Conservation (phyloP, 2,113 vertebrate genomes). For the Gobiocypris rarus region DNA sequence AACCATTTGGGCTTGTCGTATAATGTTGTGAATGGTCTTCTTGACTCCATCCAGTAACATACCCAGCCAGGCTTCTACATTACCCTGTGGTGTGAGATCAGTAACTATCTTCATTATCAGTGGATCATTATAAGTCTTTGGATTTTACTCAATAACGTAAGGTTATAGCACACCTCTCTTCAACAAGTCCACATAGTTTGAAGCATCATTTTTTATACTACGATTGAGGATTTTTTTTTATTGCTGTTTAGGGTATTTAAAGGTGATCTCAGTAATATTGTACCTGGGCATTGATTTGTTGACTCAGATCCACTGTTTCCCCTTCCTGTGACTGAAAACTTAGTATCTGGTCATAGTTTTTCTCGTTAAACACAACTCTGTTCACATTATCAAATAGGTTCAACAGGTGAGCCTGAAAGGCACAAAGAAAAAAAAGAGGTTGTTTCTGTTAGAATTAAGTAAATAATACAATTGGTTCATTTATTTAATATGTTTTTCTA, state of each 20-base stretch:
- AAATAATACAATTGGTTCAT: neutral
- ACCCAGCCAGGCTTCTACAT: constrained; percentile 82
- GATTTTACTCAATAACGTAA: neutral
- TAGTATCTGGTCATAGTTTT: constrained; percentile 84
- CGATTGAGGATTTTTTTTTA: neutral
- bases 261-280: neutral
- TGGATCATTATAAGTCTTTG: neutral
- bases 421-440: neutral
- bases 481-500: neutral
- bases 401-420: constrained; percentile 81
- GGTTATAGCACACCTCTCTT: neutral
- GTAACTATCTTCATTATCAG: neutral
- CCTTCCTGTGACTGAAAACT: constrained; percentile 88
- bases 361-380: constrained; percentile 82
- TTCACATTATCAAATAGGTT: constrained; percentile 90
- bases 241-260: neutral
- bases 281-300: constrained; percentile 67
- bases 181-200: neutral
- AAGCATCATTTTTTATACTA: neutral
- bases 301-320: constrained; percentile 79
- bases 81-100: constrained; percentile 71
- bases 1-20: constrained; percentile 75
- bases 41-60: constrained; percentile 77
- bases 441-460: neutral
- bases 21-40: constrained; percentile 80